Conservation (phyloP, 2,113 vertebrate species). For the Arvicanthis niloticus region DNA sequence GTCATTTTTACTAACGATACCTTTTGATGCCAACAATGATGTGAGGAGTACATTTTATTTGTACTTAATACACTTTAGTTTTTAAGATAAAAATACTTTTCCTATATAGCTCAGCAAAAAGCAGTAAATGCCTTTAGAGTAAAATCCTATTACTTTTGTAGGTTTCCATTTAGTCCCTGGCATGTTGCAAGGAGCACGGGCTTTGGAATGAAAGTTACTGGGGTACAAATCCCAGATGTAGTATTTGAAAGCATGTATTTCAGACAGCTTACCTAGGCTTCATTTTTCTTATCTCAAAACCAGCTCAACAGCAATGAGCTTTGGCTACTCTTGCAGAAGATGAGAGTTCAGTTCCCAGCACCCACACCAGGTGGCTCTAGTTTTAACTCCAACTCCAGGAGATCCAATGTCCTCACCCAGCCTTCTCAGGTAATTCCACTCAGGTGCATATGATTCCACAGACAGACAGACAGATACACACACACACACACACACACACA, state of each 20-base stretch:
- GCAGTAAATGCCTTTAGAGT: neutral
- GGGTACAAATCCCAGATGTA: neutral
- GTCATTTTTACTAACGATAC: neutral
- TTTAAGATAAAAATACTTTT: neutral
- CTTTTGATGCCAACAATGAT: neutral
- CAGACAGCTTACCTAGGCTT: neutral
- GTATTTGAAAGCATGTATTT: neutral
- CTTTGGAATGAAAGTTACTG: neutral
- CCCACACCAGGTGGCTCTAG: neutral
- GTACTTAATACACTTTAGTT: neutral
- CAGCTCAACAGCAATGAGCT: neutral
- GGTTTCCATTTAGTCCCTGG: neutral
- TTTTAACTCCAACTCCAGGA: neutral
- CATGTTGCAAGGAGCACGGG: neutral
- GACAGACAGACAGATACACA: neutral
- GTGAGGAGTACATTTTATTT: neutral
- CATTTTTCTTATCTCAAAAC: neutral
- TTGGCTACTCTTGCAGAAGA: neutral
- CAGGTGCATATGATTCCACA: neutral
- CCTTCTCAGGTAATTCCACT: neutral
- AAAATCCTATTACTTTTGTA: neutral
- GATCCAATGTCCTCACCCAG: neutral
- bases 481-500: rapidly evolving
- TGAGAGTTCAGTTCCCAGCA: neutral
- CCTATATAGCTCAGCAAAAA: neutral